Base-by-base conservation (phyloP, 2,797 vertebrate species). In the Acanthiza pusilla region DNA sequence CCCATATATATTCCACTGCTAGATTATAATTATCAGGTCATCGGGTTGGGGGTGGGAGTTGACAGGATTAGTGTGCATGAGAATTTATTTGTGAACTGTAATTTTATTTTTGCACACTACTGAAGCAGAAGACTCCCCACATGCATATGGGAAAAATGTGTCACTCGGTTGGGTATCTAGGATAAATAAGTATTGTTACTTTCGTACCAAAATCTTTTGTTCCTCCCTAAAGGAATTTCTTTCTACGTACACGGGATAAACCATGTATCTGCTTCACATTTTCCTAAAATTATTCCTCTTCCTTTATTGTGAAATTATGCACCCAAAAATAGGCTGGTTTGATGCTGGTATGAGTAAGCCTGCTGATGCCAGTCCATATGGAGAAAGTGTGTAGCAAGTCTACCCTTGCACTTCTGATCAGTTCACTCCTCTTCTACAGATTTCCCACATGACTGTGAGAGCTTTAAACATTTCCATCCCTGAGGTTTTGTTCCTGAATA, bases 301-400 rank as follows among this genome's bases (percentile, higher is more conserved):
- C 53, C 42, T 80, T 87, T 71, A 53, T 77, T 85, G 57, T 74
- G 54, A 61, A 66, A 71, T 71, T 51, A 61, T 66, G 75, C 67
- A 88, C 30, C 42, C 53, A 63, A 58, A 91, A 94, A 80, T 47
- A 93, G 50, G 22, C 71, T 93, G 63, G 61, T 60, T 85, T 87
- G 55, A 63, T 79, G 73, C 8, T 48, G 42, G 32, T 85, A 83
- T 68, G 93, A 94, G 68, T 88, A 95, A 93, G 75, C 73, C 65
- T 70, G 42, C 58, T 91, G 79, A 65, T 83, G 73, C 38, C 81
- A 36, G 54, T 88, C 79, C 58, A 51, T 53, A 66, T 16, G 73
- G 79, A 83, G 85, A 32, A 77, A 85, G n/a, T 0, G 0, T 62
- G 50, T 88, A 66, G 58, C 51, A 18, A 10, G 1, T 80, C 88